phyloP scores from a whole-genome alignment of 1,140 invertebrate species.

The Drosophila pallidifrons region DNA sequence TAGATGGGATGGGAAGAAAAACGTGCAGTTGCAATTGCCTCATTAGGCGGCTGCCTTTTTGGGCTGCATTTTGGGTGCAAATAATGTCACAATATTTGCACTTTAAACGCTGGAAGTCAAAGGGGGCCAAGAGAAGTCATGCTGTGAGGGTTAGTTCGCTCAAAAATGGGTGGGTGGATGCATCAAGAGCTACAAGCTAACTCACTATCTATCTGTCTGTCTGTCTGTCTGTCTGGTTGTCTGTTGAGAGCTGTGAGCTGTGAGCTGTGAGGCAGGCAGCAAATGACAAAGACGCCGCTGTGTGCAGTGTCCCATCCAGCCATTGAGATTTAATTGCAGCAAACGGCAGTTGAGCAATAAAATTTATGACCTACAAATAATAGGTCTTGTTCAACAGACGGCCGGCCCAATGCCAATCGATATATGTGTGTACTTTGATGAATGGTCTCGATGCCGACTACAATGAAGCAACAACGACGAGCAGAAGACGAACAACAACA shows the following conservation, averaged over 20 bases:
- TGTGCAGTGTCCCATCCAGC: constrained; percentile 20
- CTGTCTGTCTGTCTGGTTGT: constrained; percentile 1
- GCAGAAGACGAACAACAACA: neutral
- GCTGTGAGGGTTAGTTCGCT: constrained; percentile 25
- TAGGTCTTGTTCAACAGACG: constrained; percentile 64
- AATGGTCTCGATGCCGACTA: constrained; percentile 51
- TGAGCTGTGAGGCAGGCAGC: constrained; percentile 51
- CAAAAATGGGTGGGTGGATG: constrained; percentile 7
- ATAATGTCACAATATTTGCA: constrained; percentile 75
- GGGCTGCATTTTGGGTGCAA: constrained; percentile 13
- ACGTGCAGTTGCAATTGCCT: constrained; percentile 42
- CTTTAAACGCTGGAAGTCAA: neutral
- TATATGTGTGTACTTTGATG: constrained; percentile 60
- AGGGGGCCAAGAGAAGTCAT: neutral
- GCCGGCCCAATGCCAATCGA: constrained; percentile 54
- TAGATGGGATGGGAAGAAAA: constrained; percentile 21
- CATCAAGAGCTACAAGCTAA: neutral
- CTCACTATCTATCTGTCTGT: neutral
- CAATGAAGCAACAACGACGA: constrained; percentile 8
- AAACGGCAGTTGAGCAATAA: constrained; percentile 83
- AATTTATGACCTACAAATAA: constrained; percentile 85
- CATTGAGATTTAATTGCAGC: constrained; percentile 84
- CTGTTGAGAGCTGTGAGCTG: constrained; percentile 14
- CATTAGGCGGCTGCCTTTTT: constrained; percentile 48
- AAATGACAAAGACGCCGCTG: constrained; percentile 72